These are phyloP conservation scores for Ictalurus punctatus DNA, from an alignment of 2,113 vertebrate genomes.

Conservation along the genomic window DNA sequence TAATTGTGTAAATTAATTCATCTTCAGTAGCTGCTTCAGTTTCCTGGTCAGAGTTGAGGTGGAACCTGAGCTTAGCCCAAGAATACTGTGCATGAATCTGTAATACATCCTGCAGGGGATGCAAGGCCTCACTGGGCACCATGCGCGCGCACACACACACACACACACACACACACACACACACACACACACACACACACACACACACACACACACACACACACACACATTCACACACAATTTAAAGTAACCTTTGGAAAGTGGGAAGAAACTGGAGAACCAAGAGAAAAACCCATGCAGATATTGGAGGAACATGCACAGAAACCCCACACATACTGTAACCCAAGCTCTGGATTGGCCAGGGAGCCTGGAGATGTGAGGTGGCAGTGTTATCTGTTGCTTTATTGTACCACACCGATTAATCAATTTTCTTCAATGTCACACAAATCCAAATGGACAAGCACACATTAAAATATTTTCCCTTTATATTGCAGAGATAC, in stretches of 20 bases:
- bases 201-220: background rate
- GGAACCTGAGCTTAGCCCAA: background rate
- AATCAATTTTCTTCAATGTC: background rate
- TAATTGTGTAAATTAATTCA: background rate
- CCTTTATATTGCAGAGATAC: background rate
- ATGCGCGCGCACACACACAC: no score
- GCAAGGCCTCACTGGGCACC: background rate
- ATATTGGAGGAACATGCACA: background rate
- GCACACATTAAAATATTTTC: background rate
- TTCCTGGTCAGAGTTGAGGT: background rate
- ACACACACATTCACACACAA: background rate
- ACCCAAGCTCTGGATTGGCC: background rate
- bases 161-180: background rate
- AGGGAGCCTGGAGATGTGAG: background rate
- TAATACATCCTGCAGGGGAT: background rate
- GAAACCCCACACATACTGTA: background rate
- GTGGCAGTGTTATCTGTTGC: background rate
- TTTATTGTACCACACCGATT: background rate
- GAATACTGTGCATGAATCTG: background rate
- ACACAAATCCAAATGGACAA: slow-evolving; percentile 11
- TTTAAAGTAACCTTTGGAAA: background rate
- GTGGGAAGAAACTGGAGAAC: background rate
- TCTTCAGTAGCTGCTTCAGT: background rate
- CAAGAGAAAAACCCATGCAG: background rate
- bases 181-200: background rate